These are phyloP conservation scores for Dasypolia templi DNA, from an alignment of 2,888 invertebrate genomes.

Conservation along the genomic window DNA sequence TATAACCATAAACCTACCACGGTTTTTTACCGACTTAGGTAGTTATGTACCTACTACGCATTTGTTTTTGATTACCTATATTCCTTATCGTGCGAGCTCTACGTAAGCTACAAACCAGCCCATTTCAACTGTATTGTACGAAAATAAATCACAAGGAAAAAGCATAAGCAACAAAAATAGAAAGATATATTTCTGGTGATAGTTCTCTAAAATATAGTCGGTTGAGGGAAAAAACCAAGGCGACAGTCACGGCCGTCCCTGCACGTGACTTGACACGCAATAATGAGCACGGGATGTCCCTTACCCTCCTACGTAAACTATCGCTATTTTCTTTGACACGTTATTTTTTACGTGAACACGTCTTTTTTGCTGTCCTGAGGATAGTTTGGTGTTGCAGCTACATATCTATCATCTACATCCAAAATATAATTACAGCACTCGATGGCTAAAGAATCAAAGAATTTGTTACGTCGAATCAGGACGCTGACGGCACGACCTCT, in stretches of 20 bases:
- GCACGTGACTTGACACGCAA: conserved; percentile 73
- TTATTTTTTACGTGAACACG: no score
- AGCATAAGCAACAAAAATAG: conserved; percentile 41
- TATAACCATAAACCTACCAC: background rate
- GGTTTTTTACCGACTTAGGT: background rate
- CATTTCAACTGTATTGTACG: conserved; percentile 18
- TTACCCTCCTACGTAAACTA: conserved; percentile 16
- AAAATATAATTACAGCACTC: no score
- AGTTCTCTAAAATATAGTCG: conserved; percentile 57
- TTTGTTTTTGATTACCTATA: background rate
- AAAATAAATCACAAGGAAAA: conserved; percentile 44
- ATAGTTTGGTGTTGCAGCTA: no score
- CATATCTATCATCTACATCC: no score
- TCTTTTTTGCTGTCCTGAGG: no score
- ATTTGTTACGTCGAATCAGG: no score
- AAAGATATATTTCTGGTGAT: conserved; percentile 53
- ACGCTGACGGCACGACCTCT: no score
- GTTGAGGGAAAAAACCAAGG: conserved; percentile 64
- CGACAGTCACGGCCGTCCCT: conserved; percentile 68
- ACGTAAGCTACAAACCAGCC: conserved; percentile 2
- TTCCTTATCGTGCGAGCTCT: conserved; percentile 5
- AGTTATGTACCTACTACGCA: background rate
- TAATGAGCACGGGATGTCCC: conserved; percentile 63
- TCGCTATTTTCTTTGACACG: conserved; percentile 6
- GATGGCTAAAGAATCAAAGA: no score